These are phyloP conservation scores for Aspidapion aeneum DNA, from an alignment of 2,888 invertebrate genomes.

Conservation along the genomic window DNA sequence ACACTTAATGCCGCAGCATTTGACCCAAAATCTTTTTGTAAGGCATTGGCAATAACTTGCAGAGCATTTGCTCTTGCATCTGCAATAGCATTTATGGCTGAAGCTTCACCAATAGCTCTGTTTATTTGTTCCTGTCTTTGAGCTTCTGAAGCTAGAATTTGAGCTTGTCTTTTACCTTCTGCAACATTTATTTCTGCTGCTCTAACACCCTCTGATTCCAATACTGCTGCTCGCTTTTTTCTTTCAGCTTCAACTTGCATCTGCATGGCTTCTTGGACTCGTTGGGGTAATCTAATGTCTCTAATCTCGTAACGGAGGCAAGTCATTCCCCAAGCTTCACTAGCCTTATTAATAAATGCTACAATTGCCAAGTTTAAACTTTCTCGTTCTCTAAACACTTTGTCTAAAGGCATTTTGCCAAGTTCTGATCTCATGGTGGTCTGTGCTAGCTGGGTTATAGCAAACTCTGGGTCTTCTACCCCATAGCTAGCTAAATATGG, in stretches of 20 bases:
- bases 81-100: conserved; percentile 87
- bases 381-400: conserved; percentile 95
- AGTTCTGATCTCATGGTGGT: conserved; percentile 99
- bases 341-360: conserved; percentile 95
- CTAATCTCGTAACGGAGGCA: conserved; percentile 94
- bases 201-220: conserved; percentile 93
- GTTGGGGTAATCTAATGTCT: conserved; percentile 82
- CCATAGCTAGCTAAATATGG: conserved; percentile 95
- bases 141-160: conserved; percentile 93
- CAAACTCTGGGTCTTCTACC: conserved; percentile 99
- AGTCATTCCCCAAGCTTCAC: conserved; percentile 96
- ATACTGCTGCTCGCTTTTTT: conserved; percentile 91
- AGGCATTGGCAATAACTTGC: conserved; percentile 67
- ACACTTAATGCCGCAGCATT: conserved; percentile 89
- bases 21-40: conserved; percentile 60
- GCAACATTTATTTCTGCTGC: conserved; percentile 96
- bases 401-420: conserved; percentile 95
- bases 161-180: conserved; percentile 88
- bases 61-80: conserved; percentile 86
- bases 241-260: conserved; percentile 99
- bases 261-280: conserved; percentile 99
- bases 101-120: conserved; percentile 87
- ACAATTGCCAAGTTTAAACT: conserved; percentile 93
- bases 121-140: conserved; percentile 93
- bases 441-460: conserved; percentile 97